A percentile compares a stretch with the other conserved stretches of the same genome.
These are phyloP conservation scores for Lasioglossum vierecki DNA, from an alignment of 2,888 invertebrate species.

Conservation along the genomic window DNA sequence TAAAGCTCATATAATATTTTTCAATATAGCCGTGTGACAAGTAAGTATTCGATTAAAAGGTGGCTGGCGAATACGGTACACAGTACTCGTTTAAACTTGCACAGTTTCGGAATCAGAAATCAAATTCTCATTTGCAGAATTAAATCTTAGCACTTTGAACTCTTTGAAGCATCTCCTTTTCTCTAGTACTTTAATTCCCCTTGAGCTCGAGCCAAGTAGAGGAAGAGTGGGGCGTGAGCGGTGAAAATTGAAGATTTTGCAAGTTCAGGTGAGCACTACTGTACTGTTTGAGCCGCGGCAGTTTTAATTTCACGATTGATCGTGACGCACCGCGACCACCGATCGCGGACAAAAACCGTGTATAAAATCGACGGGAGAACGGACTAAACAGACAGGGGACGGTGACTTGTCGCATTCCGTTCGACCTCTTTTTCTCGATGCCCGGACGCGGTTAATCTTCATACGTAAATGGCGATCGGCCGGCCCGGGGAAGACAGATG, in stretches of 20 bases:
- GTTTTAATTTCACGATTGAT: constrained; percentile 37
- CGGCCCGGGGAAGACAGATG: constrained; percentile 18
- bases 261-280: neutral
- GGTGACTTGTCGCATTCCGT: constrained; percentile 43
- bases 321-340: constrained; percentile 8
- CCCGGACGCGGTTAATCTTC: constrained; percentile 31
- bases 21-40: neutral
- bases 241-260: neutral
- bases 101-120: neutral
- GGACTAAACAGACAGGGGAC: neutral
- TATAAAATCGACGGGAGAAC: neutral
- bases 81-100: neutral
- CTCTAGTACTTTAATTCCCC: no score
- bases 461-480: constrained; percentile 54
- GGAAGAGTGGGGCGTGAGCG: rapidly evolving
- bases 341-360: constrained; percentile 11
- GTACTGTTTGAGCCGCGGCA: neutral
- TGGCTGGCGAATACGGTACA: neutral
- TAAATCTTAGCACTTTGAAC: neutral
- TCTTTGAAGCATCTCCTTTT: no score
- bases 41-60: neutral
- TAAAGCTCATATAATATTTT: neutral
- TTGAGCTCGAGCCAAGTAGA: neutral
- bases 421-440: constrained; percentile 36
- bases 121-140: neutral